phyloP scores from a whole-genome alignment of 2,888 invertebrate species.

The Luperina testacea region DNA sequence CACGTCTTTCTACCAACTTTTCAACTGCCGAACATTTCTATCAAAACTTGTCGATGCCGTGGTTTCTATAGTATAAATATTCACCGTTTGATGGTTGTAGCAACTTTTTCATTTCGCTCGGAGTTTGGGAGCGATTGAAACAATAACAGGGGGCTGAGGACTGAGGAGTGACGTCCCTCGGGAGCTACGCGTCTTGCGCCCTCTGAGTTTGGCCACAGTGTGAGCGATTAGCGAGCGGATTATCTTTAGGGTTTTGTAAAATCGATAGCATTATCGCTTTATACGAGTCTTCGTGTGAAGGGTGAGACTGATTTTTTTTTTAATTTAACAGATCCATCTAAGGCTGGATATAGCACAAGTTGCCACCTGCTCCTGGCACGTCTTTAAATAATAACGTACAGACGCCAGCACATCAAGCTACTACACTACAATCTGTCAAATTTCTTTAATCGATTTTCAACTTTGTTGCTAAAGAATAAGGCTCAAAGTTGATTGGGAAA shows the following conservation, averaged over 20 bases:
- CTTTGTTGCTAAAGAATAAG: no score
- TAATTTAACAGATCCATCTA: neutral
- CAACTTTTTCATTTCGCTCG: slow-evolving; percentile 65
- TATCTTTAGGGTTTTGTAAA: neutral
- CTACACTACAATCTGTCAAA: no score
- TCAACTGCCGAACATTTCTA: slow-evolving; percentile 22
- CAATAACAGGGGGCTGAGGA: slow-evolving; percentile 83
- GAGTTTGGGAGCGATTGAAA: slow-evolving; percentile 84
- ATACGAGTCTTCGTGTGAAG: no score
- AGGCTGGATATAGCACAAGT: no score
- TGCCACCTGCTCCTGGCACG: no score
- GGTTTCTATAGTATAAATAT: slow-evolving; percentile 43
- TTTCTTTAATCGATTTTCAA: no score
- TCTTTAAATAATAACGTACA: no score
- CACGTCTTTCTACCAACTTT: slow-evolving; percentile 11
- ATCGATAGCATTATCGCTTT: neutral
- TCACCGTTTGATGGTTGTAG: slow-evolving; percentile 73
- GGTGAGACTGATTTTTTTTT: neutral
- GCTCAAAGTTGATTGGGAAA: no score
- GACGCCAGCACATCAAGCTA: no score
- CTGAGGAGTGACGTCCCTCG: slow-evolving; percentile 78
- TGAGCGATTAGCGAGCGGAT: slow-evolving; percentile 51
- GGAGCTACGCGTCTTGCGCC: slow-evolving; percentile 70
- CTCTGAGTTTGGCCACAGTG: slow-evolving; percentile 44
- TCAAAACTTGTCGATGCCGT: slow-evolving; percentile 44